Percentiles rank a stretch among this genome's conserved stretches.
Evolutionary conservation across 92 coral and sea anemone species (phyloP).

Genomic region (Scolanthus callimorphus): DNA sequence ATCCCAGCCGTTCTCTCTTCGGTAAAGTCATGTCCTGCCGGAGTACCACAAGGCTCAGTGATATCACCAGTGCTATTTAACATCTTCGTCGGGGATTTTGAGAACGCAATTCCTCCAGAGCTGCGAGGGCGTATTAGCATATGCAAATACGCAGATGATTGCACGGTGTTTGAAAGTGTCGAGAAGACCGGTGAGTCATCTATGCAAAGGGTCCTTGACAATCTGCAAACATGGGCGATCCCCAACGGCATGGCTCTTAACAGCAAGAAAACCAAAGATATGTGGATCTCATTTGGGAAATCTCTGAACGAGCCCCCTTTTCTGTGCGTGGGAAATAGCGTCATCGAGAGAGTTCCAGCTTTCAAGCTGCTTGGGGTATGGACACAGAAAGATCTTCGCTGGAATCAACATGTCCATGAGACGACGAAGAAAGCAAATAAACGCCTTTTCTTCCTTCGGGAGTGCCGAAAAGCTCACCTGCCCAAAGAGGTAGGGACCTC

Average conservation of each 20-base stretch:
- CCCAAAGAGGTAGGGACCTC: too few relatives aligned
- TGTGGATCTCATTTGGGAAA: conserved; percentile 1
- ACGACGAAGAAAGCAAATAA: conserved; percentile 26
- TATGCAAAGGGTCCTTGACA: background rate
- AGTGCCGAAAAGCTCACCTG: too few relatives aligned
- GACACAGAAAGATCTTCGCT: conserved; percentile 16
- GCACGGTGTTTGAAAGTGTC: conserved; percentile 21
- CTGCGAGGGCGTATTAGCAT: conserved; percentile 11
- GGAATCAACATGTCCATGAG: conserved; percentile 27
- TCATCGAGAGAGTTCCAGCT: background rate
- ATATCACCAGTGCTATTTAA: conserved; percentile 7
- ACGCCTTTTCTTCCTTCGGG: conserved; percentile 21
- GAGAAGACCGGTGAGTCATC: background rate
- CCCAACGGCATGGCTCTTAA: conserved; percentile 7
- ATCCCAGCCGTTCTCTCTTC: background rate
- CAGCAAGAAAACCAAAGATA: conserved; percentile 14
- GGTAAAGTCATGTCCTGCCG: conserved; percentile 1
- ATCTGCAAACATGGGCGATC: background rate
- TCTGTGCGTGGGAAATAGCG: background rate
- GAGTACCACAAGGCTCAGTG: conserved; percentile 4
- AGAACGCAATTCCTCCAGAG: background rate
- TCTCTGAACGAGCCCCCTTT: background rate
- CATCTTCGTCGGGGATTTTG: conserved; percentile 3
- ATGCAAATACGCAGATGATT: conserved; percentile 49
- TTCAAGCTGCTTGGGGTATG: conserved; percentile 8